phyloP scores from a whole-genome alignment of 2,797 vertebrate genomes.

The Phrynocephalus guinanensis region DNA sequence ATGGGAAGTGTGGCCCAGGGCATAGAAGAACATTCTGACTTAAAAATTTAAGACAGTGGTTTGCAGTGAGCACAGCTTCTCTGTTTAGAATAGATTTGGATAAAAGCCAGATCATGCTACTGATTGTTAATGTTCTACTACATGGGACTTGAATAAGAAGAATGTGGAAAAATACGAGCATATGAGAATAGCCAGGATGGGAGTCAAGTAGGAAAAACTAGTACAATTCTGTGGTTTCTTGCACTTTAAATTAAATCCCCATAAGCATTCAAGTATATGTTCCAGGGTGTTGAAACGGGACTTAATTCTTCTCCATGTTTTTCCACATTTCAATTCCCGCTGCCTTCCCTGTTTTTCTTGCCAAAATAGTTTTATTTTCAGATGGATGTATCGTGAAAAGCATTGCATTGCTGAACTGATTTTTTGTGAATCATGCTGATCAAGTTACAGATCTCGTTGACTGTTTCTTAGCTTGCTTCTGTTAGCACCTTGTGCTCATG shows the following conservation, averaged over 20 bases:
- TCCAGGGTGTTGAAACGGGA: neutral
- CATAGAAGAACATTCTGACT: too few species aligned
- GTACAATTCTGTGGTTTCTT: neutral
- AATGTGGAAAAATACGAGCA: neutral
- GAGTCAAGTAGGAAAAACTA: neutral
- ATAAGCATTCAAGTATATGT: neutral
- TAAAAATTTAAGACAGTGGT: too few species aligned
- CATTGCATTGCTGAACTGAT: neutral
- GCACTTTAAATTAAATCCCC: neutral
- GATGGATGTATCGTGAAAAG: neutral
- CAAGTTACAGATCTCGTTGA: neutral
- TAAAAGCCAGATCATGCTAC: too few species aligned
- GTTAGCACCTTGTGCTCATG: constrained; percentile 8
- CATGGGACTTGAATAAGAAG: too few species aligned
- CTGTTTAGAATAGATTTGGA: too few species aligned
- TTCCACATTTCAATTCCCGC: neutral
- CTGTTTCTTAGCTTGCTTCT: neutral
- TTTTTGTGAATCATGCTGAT: neutral
- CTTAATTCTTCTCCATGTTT: neutral
- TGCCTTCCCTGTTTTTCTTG: neutral
- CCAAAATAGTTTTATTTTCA: neutral
- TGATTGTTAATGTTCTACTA: too few species aligned
- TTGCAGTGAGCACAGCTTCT: too few species aligned
- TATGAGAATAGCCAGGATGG: neutral
- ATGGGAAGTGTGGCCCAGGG: too few species aligned